These are phyloP conservation scores for Hemicentrotus pulcherrimus DNA, from an alignment of 35 echinoderm and acorn worm genomes.

Conservation along the genomic window DNA sequence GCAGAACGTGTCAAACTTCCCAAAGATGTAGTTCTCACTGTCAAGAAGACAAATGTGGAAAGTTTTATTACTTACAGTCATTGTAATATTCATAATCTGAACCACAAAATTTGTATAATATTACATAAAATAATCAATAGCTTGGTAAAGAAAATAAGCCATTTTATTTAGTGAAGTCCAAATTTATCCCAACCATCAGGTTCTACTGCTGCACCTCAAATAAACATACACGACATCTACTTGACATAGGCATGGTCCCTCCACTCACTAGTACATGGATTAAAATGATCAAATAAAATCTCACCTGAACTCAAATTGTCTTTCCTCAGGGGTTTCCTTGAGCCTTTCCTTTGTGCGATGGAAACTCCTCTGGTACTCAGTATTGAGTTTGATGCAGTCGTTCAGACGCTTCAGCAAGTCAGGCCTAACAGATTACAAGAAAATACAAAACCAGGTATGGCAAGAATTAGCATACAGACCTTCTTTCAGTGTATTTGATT, in stretches of 20 bases:
- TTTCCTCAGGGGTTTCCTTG: slow-evolving; percentile 92
- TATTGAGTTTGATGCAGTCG: slow-evolving; percentile 92
- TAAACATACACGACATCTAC: too few relatives aligned
- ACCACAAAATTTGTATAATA: too few relatives aligned
- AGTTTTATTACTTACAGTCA: neutral
- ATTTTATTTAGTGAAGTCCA: too few relatives aligned
- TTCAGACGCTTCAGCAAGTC: slow-evolving; percentile 86
- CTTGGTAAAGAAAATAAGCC: too few relatives aligned
- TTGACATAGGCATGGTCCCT: too few relatives aligned
- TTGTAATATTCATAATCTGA: too few relatives aligned
- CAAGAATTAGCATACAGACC: neutral
- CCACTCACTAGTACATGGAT: neutral
- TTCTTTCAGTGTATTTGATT: too few relatives aligned
- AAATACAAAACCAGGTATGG: neutral
- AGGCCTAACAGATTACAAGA: slow-evolving; percentile 46
- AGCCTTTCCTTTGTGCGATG: slow-evolving; percentile 94
- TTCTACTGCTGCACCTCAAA: too few relatives aligned
- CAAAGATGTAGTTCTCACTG: slow-evolving; percentile 99
- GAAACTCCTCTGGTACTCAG: slow-evolving; percentile 94
- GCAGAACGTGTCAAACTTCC: slow-evolving; percentile 99
- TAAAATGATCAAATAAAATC: neutral
- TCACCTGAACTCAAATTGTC: slow-evolving; percentile 99
- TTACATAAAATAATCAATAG: too few relatives aligned
- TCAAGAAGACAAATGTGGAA: neutral
- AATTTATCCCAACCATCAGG: too few relatives aligned